These are phyloP conservation scores for Cataglyphis altisquamis DNA, from an alignment of 2,888 invertebrate genomes.

Conservation along the genomic window DNA sequence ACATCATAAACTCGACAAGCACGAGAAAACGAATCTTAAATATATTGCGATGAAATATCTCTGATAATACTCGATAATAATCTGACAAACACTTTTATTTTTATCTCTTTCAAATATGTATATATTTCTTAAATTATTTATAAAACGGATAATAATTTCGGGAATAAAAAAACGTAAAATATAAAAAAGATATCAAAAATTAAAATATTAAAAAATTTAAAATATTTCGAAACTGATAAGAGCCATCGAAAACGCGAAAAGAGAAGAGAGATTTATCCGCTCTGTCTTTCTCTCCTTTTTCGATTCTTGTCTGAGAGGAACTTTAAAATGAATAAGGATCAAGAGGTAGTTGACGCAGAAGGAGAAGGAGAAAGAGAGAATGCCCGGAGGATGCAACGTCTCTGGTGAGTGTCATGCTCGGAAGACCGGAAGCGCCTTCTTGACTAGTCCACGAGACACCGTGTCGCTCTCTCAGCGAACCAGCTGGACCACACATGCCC, in stretches of 20 bases:
- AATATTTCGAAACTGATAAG: no score
- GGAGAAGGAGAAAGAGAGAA: slow-evolving; percentile 58
- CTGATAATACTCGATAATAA: neutral
- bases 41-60: neutral
- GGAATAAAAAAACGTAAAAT: neutral
- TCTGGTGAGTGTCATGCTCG: slow-evolving; percentile 82
- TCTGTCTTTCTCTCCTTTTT: neutral
- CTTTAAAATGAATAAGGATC: slow-evolving; percentile 24
- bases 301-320: neutral
- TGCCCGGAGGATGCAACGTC: slow-evolving; percentile 68
- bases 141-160: neutral
- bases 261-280: neutral
- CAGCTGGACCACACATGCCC: slow-evolving; percentile 83
- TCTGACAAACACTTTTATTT: neutral
- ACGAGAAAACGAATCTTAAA: neutral
- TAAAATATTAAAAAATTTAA: neutral
- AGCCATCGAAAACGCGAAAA: neutral
- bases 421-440: slow-evolving; percentile 82
- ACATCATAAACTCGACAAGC: neutral
- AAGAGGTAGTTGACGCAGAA: slow-evolving; percentile 33
- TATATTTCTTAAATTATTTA: neutral
- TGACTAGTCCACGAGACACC: slow-evolving; percentile 75
- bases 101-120: neutral
- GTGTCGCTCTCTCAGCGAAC: slow-evolving; percentile 62
- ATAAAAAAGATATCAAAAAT: neutral